Evolutionary conservation across 1,140 invertebrate species (phyloP).

Genomic region (Micrasema minimum): DNA sequence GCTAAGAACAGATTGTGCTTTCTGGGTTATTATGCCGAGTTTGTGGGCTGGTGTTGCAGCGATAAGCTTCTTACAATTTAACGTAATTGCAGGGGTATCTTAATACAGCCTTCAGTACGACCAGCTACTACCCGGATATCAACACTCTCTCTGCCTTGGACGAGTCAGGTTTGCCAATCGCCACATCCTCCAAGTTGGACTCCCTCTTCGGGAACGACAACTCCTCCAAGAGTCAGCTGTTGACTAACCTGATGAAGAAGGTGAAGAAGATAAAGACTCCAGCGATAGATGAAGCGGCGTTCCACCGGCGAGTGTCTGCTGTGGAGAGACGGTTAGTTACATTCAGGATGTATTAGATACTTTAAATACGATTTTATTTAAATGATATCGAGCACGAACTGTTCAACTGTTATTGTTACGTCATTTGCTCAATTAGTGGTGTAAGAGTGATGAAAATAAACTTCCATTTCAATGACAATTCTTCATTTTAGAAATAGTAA

Average conservation of each 20-base stretch:
- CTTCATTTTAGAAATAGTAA: too few species aligned
- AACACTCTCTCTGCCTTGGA: slow-evolving; percentile 59
- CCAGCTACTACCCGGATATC: slow-evolving; percentile 59
- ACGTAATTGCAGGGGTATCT: slow-evolving; percentile 52
- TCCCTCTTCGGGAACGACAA: slow-evolving; percentile 45
- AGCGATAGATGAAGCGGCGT: slow-evolving; percentile 45
- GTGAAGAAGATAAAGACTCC: slow-evolving; percentile 42
- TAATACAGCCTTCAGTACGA: slow-evolving; percentile 56
- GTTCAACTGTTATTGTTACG: too few species aligned
- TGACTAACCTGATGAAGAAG: slow-evolving; percentile 43
- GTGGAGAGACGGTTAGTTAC: slow-evolving; percentile 49
- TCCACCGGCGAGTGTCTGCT: slow-evolving; percentile 39
- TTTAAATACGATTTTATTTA: too few species aligned
- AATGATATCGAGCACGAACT: too few species aligned
- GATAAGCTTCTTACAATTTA: background rate
- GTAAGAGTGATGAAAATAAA: too few species aligned
- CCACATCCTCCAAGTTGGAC: slow-evolving; percentile 51
- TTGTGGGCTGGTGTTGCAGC: too few species aligned
- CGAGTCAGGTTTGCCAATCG: slow-evolving; percentile 56
- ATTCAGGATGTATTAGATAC: too few species aligned
- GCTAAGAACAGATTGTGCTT: too few species aligned
- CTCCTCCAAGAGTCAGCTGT: slow-evolving; percentile 4
- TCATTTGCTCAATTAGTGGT: too few species aligned
- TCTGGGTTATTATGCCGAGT: too few species aligned
- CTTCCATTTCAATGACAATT: too few species aligned